Conservation (phyloP, 2,888 invertebrate species). For the Xestia xanthographa region DNA sequence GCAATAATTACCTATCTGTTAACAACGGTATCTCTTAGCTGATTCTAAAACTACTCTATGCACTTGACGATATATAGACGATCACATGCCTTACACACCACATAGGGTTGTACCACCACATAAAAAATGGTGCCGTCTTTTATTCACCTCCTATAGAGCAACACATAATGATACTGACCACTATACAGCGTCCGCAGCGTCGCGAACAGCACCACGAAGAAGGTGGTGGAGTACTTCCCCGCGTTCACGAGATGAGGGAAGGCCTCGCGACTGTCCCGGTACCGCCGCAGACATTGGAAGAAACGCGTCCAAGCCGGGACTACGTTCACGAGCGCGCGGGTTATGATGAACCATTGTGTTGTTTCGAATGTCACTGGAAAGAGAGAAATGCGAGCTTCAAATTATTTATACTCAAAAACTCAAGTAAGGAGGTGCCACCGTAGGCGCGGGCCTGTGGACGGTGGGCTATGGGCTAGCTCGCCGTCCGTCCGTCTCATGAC, state of each 20-base stretch:
- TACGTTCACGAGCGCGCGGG: constrained; percentile 96
- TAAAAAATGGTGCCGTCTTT: too few species aligned
- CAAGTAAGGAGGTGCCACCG: not conserved
- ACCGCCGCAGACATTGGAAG: constrained; percentile 98
- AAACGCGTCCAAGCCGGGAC: constrained; percentile 99
- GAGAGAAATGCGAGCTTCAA: not conserved
- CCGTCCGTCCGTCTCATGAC: too few species aligned
- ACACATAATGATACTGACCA: constrained; percentile 70
- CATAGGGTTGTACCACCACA: too few species aligned
- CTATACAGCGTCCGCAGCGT: constrained; percentile 92
- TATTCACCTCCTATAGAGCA: not conserved
- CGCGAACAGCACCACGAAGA: constrained; percentile 97
- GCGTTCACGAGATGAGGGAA: constrained; percentile 99
- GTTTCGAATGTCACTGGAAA: constrained; percentile 89
- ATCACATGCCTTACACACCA: too few species aligned
- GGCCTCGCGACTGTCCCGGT: constrained; percentile 97
- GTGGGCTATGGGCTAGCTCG: too few species aligned
- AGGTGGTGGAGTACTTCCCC: constrained; percentile 99
- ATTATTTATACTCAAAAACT: not conserved
- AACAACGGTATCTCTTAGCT: too few species aligned
- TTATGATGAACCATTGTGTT: constrained; percentile 93
- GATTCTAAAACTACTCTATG: too few species aligned
- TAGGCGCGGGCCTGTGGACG: too few species aligned
- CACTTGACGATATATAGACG: too few species aligned
- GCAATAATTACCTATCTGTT: too few species aligned